Percentiles rank a stretch among this genome's conserved stretches.
Conservation (phyloP, 2,888 invertebrate species). For the Leucoma salicis region DNA sequence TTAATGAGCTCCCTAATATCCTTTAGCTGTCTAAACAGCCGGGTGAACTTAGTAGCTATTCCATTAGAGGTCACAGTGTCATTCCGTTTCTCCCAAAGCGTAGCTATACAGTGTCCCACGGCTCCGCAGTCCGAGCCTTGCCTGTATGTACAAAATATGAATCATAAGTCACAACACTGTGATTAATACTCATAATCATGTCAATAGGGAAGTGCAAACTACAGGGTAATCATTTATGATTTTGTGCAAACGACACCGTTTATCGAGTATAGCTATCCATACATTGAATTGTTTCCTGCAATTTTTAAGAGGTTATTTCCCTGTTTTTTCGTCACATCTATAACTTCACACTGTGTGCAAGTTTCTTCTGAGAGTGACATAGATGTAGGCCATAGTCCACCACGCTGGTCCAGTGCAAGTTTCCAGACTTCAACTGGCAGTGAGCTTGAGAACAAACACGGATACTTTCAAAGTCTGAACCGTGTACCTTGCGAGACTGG, state of each 20-base stretch:
- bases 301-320: too few relatives aligned
- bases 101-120: constrained; percentile 90
- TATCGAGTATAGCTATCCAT: too few relatives aligned
- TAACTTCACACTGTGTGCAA: too few relatives aligned
- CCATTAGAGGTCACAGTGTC: constrained; percentile 86
- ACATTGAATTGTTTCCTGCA: background rate
- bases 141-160: constrained; percentile 60
- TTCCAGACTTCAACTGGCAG: too few relatives aligned
- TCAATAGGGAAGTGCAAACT: background rate
- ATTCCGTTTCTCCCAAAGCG: constrained; percentile 88
- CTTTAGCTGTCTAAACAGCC: constrained; percentile 63
- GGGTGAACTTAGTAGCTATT: constrained; percentile 87
- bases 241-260: background rate
- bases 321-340: too few relatives aligned
- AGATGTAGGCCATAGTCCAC: too few relatives aligned
- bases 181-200: constrained; percentile 1
- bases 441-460: too few relatives aligned
- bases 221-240: background rate
- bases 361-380: too few relatives aligned
- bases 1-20: constrained; percentile 69
- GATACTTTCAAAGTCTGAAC: too few relatives aligned
- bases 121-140: constrained; percentile 90
- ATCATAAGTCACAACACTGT: too few relatives aligned
- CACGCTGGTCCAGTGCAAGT: too few relatives aligned
- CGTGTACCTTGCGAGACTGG: too few relatives aligned